phyloP scores from a whole-genome alignment of 1,140 invertebrate species.

The Acyrthosiphon pisum region DNA sequence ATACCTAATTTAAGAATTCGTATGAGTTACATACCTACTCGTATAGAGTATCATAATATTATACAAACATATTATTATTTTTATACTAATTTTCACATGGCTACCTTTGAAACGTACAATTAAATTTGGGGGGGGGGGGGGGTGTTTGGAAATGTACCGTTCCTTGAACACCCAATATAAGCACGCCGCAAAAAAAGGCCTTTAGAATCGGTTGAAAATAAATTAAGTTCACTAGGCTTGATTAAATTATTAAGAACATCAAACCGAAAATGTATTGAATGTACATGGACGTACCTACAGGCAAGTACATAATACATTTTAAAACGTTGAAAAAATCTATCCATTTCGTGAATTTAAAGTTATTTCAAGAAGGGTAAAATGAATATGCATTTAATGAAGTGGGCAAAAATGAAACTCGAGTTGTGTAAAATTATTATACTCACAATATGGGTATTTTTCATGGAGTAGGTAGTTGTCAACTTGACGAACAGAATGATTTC shows the following conservation, averaged over 20 bases:
- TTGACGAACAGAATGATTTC: no score
- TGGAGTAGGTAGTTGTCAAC: background rate
- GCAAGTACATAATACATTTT: no score
- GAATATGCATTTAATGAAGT: background rate
- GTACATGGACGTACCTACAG: no score
- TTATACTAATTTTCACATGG: background rate
- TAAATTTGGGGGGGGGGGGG: background rate
- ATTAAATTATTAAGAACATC: background rate
- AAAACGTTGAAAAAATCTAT: background rate
- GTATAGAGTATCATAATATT: background rate
- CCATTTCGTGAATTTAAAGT: background rate
- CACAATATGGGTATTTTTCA: background rate
- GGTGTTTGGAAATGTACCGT: background rate
- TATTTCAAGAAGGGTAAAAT: background rate
- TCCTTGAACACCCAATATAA: background rate
- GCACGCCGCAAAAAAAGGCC: background rate
- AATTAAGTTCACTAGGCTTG: background rate
- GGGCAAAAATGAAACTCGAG: background rate
- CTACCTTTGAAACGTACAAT: background rate
- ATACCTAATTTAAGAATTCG: background rate
- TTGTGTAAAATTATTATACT: background rate
- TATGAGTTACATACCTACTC: background rate
- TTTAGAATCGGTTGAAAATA: background rate
- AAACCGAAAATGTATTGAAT: no score
- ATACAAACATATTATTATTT: background rate